Evolutionary conservation across 2,113 vertebrate genomes (phyloP), one percentile per base, ranked within the genome.

Genomic region (Chaetura pelagica): DNA sequence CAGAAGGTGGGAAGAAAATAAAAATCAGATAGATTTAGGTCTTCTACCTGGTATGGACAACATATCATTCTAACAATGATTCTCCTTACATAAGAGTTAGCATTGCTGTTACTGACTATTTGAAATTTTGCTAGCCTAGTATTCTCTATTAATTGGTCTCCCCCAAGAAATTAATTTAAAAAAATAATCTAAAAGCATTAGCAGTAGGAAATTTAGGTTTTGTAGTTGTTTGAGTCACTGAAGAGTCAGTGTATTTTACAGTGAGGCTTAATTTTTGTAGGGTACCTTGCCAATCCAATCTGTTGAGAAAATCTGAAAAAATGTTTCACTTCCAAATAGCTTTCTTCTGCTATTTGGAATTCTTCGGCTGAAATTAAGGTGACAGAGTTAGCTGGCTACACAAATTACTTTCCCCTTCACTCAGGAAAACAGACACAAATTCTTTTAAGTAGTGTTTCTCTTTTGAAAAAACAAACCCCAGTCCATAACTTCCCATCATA

Each of bases 51-150:
- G 7, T 32, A 44, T 6, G 5, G 23, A 21, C 6, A 84, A 68
- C 0, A 0, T 15, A 51, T 14, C 8, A 22, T 17, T 52, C 48
- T 34, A 62, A 79, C 3, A 58, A 44, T 1, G 9, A 73, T 44
- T 20, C 11, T 46, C 21, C 68, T 82, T 63, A 71, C 4, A 0
- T 20, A 52, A 75, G 19, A 7, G 12, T 73, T 87, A 76, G n/a
- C 12, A 32, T 0, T 7, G 17, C 12, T 38, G 20, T 38, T 68
- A 52, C 30, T 27, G 61, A 54, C 5, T 23, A 87, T 4, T 7
- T 58, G 3, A 86, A 54, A 48, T 32, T 91, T 40, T 55, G 48
- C 18, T 69, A 58, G 46, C 16, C 18, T 22, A 83, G 4, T 29
- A 35, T 63, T 72, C 23, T 40, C 44, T 54, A 63, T 7, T 27